phyloP scores from a whole-genome alignment of 2,113 vertebrate species.

The Phoenicopterus ruber region DNA sequence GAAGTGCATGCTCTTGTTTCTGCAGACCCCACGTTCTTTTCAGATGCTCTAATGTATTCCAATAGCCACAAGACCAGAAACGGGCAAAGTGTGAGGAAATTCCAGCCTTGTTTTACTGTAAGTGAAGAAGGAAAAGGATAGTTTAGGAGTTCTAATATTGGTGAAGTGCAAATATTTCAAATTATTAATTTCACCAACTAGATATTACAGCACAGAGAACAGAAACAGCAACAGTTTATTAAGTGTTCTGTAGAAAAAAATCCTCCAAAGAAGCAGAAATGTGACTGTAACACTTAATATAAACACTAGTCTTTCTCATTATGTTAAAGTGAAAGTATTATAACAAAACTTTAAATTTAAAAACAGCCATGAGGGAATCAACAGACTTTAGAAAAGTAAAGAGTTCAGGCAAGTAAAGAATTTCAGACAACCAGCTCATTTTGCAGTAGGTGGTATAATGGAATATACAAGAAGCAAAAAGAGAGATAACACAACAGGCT shows the following conservation, averaged over 20 bases:
- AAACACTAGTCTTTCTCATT: background rate
- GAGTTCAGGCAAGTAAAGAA: background rate
- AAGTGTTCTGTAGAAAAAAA: background rate
- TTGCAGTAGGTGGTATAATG: background rate
- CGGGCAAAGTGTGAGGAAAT: background rate
- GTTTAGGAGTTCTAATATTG: background rate
- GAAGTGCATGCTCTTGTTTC: background rate
- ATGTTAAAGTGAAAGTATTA: background rate
- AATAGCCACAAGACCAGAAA: background rate
- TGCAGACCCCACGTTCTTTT: background rate
- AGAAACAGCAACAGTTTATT: background rate
- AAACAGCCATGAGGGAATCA: background rate
- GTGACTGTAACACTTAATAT: background rate
- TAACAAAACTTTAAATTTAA: background rate
- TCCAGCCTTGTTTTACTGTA: background rate
- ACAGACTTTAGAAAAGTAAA: background rate
- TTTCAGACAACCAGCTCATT: background rate
- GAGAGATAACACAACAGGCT: background rate
- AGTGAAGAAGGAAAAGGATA: background rate
- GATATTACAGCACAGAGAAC: background rate
- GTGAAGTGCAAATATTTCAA: background rate
- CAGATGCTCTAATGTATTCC: background rate
- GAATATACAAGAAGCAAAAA: background rate
- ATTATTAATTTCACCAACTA: background rate
- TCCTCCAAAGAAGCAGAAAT: background rate